Evolutionary conservation across 2,888 invertebrate genomes (phyloP).

Genomic region (Nysson spinosus): DNA sequence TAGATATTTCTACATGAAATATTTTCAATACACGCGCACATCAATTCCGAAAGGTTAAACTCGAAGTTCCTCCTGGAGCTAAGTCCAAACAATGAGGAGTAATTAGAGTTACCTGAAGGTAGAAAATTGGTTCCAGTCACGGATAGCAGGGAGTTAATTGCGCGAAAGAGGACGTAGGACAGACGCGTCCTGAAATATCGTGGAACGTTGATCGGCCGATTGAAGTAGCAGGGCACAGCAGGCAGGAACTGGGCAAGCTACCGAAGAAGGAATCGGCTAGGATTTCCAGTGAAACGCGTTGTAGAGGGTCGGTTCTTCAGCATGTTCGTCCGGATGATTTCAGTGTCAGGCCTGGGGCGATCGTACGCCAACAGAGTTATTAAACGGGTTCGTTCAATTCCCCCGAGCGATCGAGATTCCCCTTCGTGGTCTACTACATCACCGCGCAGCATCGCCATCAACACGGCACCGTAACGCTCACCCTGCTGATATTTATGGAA

Average conservation of each 20-base stretch:
- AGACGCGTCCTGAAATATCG: slow-evolving; percentile 8
- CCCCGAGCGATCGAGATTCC: slow-evolving; percentile 61
- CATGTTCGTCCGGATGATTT: slow-evolving; percentile 33
- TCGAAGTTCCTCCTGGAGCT: too few relatives aligned
- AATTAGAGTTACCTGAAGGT: neutral
- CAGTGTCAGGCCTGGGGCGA: slow-evolving; percentile 56
- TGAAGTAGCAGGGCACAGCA: neutral
- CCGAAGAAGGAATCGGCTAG: slow-evolving; percentile 25
- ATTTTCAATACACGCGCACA: too few relatives aligned
- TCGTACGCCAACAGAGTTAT: slow-evolving; percentile 63
- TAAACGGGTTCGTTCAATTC: slow-evolving; percentile 70
- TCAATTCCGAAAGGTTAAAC: too few relatives aligned
- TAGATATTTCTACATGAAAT: too few relatives aligned
- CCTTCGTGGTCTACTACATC: slow-evolving; percentile 44
- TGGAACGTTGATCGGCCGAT: slow-evolving; percentile 6
- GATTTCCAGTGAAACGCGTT: slow-evolving; percentile 23
- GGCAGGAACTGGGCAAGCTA: slow-evolving; percentile 1
- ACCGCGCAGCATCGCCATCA: slow-evolving; percentile 31
- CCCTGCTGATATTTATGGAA: slow-evolving; percentile 51
- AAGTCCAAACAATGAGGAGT: neutral
- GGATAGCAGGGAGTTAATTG: slow-evolving; percentile 11
- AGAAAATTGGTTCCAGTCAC: neutral
- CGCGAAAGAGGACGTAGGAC: neutral
- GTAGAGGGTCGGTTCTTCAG: slow-evolving; percentile 12
- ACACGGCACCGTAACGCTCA: slow-evolving; percentile 26